Percentiles rank a stretch among this genome's conserved stretches.
Evolutionary conservation across 2,113 vertebrate genomes (phyloP).

Genomic region (Gobius niger): DNA sequence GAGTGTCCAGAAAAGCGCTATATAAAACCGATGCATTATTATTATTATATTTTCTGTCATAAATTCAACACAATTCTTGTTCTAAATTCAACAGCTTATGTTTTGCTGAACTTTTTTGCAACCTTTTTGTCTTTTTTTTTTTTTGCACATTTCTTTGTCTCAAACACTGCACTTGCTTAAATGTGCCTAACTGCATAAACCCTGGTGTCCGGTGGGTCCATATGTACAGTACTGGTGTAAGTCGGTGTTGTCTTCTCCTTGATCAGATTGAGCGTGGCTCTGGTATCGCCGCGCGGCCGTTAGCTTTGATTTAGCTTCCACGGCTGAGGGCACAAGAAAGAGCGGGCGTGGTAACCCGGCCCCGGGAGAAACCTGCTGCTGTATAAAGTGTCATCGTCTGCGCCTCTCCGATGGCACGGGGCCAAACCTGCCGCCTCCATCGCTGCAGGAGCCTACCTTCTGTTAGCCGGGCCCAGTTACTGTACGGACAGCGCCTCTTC

Average conservation of each 20-base stretch:
- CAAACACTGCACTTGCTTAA: too few species aligned
- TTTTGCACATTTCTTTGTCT: too few species aligned
- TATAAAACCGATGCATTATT: too few species aligned
- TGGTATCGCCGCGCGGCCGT: constrained; percentile 59
- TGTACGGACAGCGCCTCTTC: too few species aligned
- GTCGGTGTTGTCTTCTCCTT: constrained; percentile 31
- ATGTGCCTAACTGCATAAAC: not conserved
- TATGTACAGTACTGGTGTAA: not conserved
- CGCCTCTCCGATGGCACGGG: constrained; percentile 64
- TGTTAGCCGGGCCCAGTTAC: not conserved
- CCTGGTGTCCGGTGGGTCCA: not conserved
- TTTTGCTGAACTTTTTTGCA: too few species aligned
- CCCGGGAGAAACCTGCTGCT: constrained; percentile 76
- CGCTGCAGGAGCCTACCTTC: not conserved
- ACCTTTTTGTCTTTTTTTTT: too few species aligned
- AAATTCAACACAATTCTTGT: too few species aligned
- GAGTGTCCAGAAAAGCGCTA: too few species aligned
- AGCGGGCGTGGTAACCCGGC: constrained; percentile 78
- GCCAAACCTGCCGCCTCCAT: constrained; percentile 63
- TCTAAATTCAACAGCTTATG: too few species aligned
- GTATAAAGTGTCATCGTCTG: constrained; percentile 76
- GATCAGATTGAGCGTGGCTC: constrained; percentile 59
- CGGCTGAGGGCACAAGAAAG: constrained; percentile 43
- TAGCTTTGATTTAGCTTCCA: constrained; percentile 72
- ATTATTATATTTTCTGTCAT: too few species aligned